These are phyloP conservation scores for Heliconius cydno DNA, from an alignment of 2,888 invertebrate genomes.

Conservation along the genomic window DNA sequence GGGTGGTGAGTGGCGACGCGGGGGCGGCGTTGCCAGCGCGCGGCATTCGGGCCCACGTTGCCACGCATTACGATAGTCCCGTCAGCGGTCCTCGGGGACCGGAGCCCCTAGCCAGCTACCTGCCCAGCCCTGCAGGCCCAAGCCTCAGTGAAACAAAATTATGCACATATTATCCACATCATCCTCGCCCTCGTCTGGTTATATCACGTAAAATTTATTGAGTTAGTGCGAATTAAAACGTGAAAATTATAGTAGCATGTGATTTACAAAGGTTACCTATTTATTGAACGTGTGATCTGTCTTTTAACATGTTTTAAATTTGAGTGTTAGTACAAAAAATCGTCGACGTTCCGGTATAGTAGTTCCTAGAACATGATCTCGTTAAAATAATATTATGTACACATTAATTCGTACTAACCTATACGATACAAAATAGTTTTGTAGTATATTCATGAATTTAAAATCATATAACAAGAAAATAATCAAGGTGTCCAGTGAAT, in stretches of 20 bases:
- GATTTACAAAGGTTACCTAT: neutral
- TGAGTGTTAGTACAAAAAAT: slow-evolving; percentile 8
- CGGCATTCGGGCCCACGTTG: slow-evolving; percentile 60
- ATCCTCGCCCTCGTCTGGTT: neutral
- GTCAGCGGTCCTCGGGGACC: slow-evolving; percentile 52
- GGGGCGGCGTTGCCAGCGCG: slow-evolving; percentile 80
- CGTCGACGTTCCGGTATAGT: neutral
- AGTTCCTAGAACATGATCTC: slow-evolving; percentile 11
- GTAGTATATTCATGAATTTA: neutral
- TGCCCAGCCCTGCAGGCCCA: neutral
- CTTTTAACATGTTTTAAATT: neutral
- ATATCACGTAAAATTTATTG: neutral
- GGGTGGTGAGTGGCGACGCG: slow-evolving; percentile 75
- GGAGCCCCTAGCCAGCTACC: slow-evolving; percentile 2
- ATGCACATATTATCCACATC: slow-evolving; percentile 3
- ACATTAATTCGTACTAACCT: neutral
- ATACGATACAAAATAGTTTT: neutral
- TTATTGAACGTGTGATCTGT: slow-evolving; percentile 11
- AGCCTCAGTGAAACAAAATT: neutral
- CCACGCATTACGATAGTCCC: slow-evolving; percentile 59
- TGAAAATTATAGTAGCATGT: slow-evolving; percentile 7
- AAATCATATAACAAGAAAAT: too few species aligned
- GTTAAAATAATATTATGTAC: neutral
- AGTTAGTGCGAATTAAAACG: slow-evolving; percentile 3
- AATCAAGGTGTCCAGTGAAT: neutral